These are phyloP conservation scores for Sitta carolinensis DNA, from an alignment of 2,797 vertebrate species.

Conservation along the genomic window DNA sequence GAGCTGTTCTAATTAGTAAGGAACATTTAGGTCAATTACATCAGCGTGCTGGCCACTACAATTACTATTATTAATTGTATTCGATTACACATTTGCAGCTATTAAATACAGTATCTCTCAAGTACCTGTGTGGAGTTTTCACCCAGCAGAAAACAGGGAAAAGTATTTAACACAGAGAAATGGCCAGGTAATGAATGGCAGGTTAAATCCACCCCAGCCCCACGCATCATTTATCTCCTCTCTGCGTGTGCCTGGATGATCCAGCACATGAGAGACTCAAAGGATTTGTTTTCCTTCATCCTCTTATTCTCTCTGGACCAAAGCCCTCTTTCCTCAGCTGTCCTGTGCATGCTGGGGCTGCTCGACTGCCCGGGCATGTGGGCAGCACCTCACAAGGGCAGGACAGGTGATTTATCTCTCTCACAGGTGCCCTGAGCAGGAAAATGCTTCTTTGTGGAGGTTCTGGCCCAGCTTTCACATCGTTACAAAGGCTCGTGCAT, in stretches of 20 bases:
- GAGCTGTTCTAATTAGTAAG: constrained; percentile 31
- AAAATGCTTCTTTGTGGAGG: background rate
- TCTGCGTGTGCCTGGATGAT: background rate
- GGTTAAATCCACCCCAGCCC: background rate
- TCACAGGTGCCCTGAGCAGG: background rate
- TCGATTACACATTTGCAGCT: constrained; percentile 31
- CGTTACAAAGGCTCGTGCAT: background rate
- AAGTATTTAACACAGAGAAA: background rate
- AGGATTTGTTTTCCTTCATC: constrained; percentile 7
- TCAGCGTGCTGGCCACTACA: background rate
- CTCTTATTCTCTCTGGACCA: background rate
- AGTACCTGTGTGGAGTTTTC: background rate
- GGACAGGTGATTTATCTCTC: background rate
- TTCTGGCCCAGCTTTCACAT: background rate
- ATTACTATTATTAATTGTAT: constrained; percentile 45
- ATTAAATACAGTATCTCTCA: background rate
- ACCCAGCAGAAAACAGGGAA: background rate
- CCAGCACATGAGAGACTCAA: background rate
- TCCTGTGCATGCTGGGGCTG: background rate
- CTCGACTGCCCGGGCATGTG: rapidly evolving
- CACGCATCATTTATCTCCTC: background rate
- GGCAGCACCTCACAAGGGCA: background rate
- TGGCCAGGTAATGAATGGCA: background rate
- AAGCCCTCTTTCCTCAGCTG: background rate
- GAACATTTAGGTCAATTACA: constrained; percentile 49